Percentiles rank a stretch among this genome's conserved stretches.
Evolutionary conservation across 2,888 invertebrate species (phyloP).

Genomic region (Lepeophtheirus nordmannii): DNA sequence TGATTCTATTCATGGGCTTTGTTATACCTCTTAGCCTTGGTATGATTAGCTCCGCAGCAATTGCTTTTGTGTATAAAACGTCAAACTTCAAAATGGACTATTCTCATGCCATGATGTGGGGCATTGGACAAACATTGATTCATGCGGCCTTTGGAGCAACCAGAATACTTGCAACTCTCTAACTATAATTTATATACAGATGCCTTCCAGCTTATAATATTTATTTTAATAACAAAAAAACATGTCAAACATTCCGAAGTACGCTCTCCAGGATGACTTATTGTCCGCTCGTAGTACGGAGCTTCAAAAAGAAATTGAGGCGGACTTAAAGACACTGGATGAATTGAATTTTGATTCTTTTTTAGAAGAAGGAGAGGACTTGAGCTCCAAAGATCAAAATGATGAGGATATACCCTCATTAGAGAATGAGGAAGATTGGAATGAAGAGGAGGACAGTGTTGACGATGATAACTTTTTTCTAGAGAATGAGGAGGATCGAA

Average conservation of each 20-base stretch:
- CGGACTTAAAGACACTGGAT: not conserved
- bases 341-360: not conserved
- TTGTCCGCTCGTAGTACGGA: not conserved
- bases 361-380: not conserved
- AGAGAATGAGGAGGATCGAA: not conserved
- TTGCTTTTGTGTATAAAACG: slow-evolving; percentile 82
- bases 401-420: too few relatives aligned
- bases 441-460: not conserved
- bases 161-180: slow-evolving; percentile 77
- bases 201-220: not conserved
- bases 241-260: too few relatives aligned
- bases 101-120: slow-evolving; percentile 82
- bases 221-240: not conserved
- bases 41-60: slow-evolving; percentile 71
- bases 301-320: not conserved
- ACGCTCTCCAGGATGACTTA: not conserved
- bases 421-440: not conserved
- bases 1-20: slow-evolving; percentile 21
- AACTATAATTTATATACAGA: slow-evolving; percentile 33
- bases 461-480: not conserved
- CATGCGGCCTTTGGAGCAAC: slow-evolving; percentile 82
- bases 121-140: slow-evolving; percentile 76
- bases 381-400: too few relatives aligned
- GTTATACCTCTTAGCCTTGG: slow-evolving; percentile 33
- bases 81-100: slow-evolving; percentile 76